Evolutionary conservation across 2,113 vertebrate genomes (phyloP).

Genomic region (Eptesicus fuscus): DNA sequence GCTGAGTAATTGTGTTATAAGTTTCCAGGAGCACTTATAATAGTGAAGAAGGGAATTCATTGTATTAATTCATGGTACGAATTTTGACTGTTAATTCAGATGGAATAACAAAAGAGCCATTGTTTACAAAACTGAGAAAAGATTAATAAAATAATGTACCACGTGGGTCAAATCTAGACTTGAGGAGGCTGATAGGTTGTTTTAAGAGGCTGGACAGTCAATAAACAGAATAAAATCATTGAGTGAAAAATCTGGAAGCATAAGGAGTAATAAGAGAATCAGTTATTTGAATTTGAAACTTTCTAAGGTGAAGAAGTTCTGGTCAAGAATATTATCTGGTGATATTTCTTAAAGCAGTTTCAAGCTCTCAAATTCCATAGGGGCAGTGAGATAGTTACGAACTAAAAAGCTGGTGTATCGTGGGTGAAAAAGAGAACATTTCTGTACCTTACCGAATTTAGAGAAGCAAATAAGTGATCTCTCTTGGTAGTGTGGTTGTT

Average conservation of each 20-base stretch:
- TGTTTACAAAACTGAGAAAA: background rate
- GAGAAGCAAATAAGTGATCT: background rate
- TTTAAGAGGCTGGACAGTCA: background rate
- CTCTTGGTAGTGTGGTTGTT: background rate
- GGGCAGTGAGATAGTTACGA: background rate
- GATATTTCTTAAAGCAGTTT: background rate
- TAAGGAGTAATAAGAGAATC: background rate
- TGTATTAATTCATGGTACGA: background rate
- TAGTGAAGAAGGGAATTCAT: background rate
- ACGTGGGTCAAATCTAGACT: background rate
- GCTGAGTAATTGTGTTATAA: background rate
- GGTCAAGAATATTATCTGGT: background rate
- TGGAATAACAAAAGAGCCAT: background rate
- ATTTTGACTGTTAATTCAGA: background rate
- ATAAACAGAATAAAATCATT: background rate
- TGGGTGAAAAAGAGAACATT: background rate
- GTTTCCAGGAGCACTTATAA: background rate
- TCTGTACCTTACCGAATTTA: background rate
- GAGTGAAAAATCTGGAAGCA: background rate
- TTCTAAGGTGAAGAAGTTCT: background rate
- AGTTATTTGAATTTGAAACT: background rate
- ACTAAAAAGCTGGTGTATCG: background rate
- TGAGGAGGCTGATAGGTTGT: background rate
- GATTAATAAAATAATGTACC: background rate
- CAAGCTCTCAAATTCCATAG: background rate